Conservation (phyloP, 2,888 invertebrate species). For the Morinoia aosen region DNA sequence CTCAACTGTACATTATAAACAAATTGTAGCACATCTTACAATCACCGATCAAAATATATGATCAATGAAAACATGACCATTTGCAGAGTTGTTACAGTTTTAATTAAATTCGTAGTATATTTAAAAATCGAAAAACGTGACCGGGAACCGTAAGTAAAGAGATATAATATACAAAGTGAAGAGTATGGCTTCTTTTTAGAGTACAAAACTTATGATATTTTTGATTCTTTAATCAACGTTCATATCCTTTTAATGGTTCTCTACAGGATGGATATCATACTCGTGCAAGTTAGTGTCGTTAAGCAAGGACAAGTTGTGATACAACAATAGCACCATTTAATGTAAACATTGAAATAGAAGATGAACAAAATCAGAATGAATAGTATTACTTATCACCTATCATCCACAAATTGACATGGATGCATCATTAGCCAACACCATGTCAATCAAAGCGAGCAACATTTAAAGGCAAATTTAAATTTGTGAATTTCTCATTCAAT, state of each 20-base stretch:
- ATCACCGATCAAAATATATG: background rate
- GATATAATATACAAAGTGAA: background rate
- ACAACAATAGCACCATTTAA: background rate
- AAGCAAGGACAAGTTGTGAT: background rate
- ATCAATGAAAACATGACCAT: background rate
- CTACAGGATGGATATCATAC: background rate
- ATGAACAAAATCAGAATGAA: background rate
- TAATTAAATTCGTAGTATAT: background rate
- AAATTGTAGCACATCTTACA: background rate
- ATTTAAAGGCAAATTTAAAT: background rate
- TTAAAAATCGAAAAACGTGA: background rate
- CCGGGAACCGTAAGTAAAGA: background rate
- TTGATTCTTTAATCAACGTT: background rate
- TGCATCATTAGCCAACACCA: background rate
- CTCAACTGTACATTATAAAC: constrained; percentile 24
- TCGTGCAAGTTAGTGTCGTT: background rate
- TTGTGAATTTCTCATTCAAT: background rate
- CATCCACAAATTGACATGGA: background rate
- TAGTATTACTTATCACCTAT: background rate
- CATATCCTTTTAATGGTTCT: background rate
- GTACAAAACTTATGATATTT: background rate
- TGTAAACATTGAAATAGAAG: background rate
- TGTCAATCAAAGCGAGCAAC: background rate
- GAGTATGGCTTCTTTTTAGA: background rate
- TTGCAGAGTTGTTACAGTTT: background rate